Evolutionary conservation across 2,888 invertebrate species (phyloP).

Genomic region (Aelia acuminata): DNA sequence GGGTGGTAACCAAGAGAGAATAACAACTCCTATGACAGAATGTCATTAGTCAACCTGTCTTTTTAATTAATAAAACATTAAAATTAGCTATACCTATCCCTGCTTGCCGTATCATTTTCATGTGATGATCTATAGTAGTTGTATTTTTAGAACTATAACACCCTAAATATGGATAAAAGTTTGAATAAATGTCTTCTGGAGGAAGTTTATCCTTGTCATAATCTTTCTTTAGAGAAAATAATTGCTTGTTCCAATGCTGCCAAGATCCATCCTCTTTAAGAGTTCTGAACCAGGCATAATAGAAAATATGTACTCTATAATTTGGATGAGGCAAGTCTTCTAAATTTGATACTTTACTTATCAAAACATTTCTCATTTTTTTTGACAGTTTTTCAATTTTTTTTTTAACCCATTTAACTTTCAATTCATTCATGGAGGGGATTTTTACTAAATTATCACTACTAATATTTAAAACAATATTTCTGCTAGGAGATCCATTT

Average conservation of each 20-base stretch:
- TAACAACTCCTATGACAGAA: constrained; percentile 72
- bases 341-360: constrained; percentile 56
- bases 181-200: constrained; percentile 72
- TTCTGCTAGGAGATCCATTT: neutral
- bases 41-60: neutral
- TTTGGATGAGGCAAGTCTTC: constrained; percentile 65
- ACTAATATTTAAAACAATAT: constrained; percentile 22
- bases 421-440: constrained; percentile 64
- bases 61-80: neutral
- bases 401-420: constrained; percentile 67
- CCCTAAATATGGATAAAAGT: constrained; percentile 73
- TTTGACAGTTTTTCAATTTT: constrained; percentile 67
- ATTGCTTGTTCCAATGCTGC: constrained; percentile 68
- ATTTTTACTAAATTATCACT: constrained; percentile 20
- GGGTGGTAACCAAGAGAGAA: constrained; percentile 74
- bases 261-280: constrained; percentile 68
- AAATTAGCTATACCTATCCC: constrained; percentile 71
- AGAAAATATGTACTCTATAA: constrained; percentile 69
- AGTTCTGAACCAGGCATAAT: constrained; percentile 69
- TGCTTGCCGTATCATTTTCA: constrained; percentile 74
- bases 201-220: constrained; percentile 70
- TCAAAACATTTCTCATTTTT: constrained; percentile 67
- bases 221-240: constrained; percentile 65
- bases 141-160: constrained; percentile 73
- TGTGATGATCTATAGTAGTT: constrained; percentile 73